Conservation (phyloP, 2,888 invertebrate species). For the Melikaiella ostensackeni region DNA sequence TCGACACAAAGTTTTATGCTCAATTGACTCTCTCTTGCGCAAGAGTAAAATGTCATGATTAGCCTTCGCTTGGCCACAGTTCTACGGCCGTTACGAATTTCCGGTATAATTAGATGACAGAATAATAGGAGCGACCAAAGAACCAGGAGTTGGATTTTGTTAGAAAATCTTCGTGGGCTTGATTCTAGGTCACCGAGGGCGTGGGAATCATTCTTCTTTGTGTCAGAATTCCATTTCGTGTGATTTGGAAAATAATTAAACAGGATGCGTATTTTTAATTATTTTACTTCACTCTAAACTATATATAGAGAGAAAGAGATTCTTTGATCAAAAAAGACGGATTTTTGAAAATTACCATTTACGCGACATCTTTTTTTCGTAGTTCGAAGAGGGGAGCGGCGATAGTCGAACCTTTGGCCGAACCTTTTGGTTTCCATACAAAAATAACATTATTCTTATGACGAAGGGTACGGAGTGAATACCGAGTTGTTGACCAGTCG, state of each 20-base stretch:
- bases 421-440: too few relatives aligned
- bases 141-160: background rate
- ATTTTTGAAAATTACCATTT: too few relatives aligned
- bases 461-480: too few relatives aligned
- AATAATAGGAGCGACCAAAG: slow-evolving; percentile 17
- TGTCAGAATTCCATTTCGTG: background rate
- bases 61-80: slow-evolving; percentile 3
- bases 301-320: background rate
- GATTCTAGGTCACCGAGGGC: background rate
- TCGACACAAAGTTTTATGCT: slow-evolving; percentile 22
- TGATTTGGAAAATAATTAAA: background rate
- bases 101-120: slow-evolving; percentile 40
- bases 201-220: background rate
- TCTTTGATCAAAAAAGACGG: too few relatives aligned
- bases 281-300: background rate
- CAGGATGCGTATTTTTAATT: background rate
- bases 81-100: slow-evolving; percentile 28
- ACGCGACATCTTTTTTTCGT: background rate
- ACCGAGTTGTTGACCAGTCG: too few relatives aligned
- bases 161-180: background rate
- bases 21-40: slow-evolving; percentile 35
- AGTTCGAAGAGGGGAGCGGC: background rate
- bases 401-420: background rate
- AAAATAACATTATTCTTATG: too few relatives aligned
- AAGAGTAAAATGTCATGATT: slow-evolving; percentile 36